Evolutionary conservation across 2,888 invertebrate species (phyloP).

Genomic region (Beris morrisii): DNA sequence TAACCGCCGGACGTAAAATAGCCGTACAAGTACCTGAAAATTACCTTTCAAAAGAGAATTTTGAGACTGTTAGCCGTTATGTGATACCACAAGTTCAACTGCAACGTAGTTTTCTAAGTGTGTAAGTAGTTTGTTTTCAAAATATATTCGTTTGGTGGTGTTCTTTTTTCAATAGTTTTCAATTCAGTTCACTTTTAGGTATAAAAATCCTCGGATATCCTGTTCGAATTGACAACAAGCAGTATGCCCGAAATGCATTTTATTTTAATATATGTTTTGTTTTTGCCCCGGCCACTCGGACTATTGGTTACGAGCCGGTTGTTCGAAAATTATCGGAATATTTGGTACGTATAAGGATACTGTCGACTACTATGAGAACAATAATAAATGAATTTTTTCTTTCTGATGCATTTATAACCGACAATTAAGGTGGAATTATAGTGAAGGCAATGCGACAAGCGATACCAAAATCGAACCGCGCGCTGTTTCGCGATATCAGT

Average conservation of each 20-base stretch:
- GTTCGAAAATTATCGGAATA: conserved; percentile 81
- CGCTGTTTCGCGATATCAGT: too few relatives aligned
- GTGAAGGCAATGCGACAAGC: too few relatives aligned
- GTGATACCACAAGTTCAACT: conserved; percentile 83
- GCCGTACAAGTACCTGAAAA: conserved; percentile 79
- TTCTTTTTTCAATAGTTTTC: conserved; percentile 62
- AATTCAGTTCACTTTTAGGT: conserved; percentile 66
- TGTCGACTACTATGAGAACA: too few relatives aligned
- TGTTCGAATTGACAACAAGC: conserved; percentile 74
- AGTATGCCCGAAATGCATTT: conserved; percentile 78
- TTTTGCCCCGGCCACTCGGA: conserved; percentile 74
- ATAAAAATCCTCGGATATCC: conserved; percentile 80
- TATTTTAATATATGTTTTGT: conserved; percentile 85
- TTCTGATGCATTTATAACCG: too few relatives aligned
- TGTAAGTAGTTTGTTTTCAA: conserved; percentile 72
- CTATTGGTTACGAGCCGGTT: conserved; percentile 77
- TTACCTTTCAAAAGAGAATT: conserved; percentile 77
- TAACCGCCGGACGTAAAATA: conserved; percentile 75
- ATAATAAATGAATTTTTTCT: too few relatives aligned
- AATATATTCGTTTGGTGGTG: too few relatives aligned
- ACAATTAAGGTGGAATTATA: too few relatives aligned
- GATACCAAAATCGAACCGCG: too few relatives aligned
- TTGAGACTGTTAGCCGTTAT: conserved; percentile 80
- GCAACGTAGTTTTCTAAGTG: conserved; percentile 75
- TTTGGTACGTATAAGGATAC: conserved; percentile 59